Evolutionary conservation across 2,797 vertebrate species (phyloP), one percentile per base, ranked within the genome.

Genomic region (Phylloscopus collybita): DNA sequence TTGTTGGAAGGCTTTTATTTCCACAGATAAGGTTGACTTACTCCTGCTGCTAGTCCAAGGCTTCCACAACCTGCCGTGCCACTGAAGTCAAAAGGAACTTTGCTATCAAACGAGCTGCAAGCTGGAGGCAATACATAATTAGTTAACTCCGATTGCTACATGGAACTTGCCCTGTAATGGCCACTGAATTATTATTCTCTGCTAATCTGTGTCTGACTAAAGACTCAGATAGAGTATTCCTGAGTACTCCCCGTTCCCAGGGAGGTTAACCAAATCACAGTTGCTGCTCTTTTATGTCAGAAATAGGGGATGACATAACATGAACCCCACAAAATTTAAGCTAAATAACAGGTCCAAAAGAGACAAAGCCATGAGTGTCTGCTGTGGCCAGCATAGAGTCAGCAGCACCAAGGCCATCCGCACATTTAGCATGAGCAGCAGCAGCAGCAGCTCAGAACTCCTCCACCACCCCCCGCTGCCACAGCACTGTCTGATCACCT

Each of bases 101-200:
- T 88, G 50, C 72, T 72, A 78, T 62, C 59, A 88, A 86, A 81
- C 53, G 45, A 78, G 30, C 56, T 81, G 70, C 69, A 78, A 59
- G 34, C 81, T 47, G 12, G 75, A 95, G 73, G 73, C 54, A 80
- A 94, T 74, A 57, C 66, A 13, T 91, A 93, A 95, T 93, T 96
- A 92, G 66, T 80, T 56, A 84, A 15, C 59, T 91, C 44, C 4
- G 1, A 36, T 32, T 59, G 36, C 54, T 92, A 22, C 16, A 59
- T 56, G 30, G 59, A 88, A 42, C 49, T 87, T 65, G 32, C 32
- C 69, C 50, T 75, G 11, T 66, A 88, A 54, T 0, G 0, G 47
- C 54, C 30, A 30, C 76, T 26, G 47, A 86, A 61, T 95, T 88
- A 74, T 71, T 96, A 47, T 89, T 87, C 32, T 82, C 69, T 93